Evolutionary conservation across 37 sponge, comb jelly and placozoan genomes (phyloP).

Genomic region (Geodia barretti): DNA sequence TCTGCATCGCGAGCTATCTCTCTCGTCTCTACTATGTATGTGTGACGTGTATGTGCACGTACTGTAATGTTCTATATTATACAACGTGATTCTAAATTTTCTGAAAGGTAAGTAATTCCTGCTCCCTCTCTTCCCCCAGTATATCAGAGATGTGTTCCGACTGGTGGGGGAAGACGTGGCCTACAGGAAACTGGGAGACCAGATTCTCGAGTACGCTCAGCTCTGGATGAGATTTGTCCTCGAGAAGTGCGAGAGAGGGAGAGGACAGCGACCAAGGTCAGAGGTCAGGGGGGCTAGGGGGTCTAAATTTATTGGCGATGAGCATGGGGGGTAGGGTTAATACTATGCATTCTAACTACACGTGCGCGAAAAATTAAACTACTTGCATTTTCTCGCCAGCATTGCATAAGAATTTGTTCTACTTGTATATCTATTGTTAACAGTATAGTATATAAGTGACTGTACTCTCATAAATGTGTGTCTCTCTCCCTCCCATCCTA

Average conservation of each 20-base stretch:
- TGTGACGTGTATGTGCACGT: no score
- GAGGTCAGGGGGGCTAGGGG: no score
- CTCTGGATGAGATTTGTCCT: conserved; percentile 77
- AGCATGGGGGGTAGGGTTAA: no score
- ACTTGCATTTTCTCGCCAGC: neutral
- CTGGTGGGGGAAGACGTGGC: conserved; percentile 67
- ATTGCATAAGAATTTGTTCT: no score
- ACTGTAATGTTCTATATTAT: no score
- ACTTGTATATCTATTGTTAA: no score
- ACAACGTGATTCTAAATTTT: no score
- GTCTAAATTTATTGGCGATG: no score
- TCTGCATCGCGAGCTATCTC: conserved; percentile 3
- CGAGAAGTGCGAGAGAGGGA: conserved; percentile 66
- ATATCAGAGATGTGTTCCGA: conserved; percentile 71
- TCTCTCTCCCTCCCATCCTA: no score
- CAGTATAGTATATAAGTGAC: no score
- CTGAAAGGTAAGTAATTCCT: neutral
- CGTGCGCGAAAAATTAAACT: neutral
- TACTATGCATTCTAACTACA: neutral
- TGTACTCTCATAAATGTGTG: no score
- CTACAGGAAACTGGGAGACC: conserved; percentile 49
- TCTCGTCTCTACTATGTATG: conserved; percentile 2
- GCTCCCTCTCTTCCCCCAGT: conserved; percentile 28
- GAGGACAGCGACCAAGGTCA: conserved; percentile 68
- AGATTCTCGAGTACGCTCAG: conserved; percentile 40